These are phyloP conservation scores for Bugulina stolonifera DNA, from an alignment of 2,888 invertebrate species.

Conservation along the genomic window DNA sequence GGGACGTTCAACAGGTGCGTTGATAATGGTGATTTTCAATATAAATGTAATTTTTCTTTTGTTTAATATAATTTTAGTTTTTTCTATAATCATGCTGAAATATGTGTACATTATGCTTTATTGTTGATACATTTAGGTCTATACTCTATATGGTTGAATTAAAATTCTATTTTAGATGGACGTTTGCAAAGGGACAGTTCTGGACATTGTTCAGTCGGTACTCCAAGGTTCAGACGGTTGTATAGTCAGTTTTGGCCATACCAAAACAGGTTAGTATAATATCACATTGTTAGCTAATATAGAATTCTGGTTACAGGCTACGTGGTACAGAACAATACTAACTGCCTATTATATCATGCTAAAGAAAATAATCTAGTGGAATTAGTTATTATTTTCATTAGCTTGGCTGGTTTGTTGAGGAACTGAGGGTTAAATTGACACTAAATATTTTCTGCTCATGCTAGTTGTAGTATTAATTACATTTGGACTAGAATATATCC, in stretches of 20 bases:
- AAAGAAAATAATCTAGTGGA: too few species aligned
- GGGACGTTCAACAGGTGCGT: constrained; percentile 80
- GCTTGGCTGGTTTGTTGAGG: constrained; percentile 21
- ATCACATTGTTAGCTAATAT: background rate
- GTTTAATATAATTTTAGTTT: too few species aligned
- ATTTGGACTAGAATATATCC: background rate
- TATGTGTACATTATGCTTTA: too few species aligned
- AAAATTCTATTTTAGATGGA: constrained; percentile 79
- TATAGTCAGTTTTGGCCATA: constrained; percentile 54
- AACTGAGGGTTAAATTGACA: constrained; percentile 17
- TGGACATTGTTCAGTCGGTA: constrained; percentile 89
- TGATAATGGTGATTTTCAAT: too few species aligned
- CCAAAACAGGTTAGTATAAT: constrained; percentile 45
- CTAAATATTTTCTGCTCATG: background rate
- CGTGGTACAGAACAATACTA: background rate
- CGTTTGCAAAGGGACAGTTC: constrained; percentile 80
- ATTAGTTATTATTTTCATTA: constrained; percentile 19
- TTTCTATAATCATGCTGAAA: too few species aligned
- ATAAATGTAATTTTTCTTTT: too few species aligned
- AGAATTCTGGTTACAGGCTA: background rate
- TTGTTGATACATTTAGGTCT: too few species aligned
- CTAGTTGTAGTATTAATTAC: background rate
- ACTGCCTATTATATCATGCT: background rate
- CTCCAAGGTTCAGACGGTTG: constrained; percentile 85
- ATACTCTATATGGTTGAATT: too few species aligned